Percentiles rank a stretch among this genome's conserved stretches.
phyloP scores from a whole-genome alignment of 92 coral and sea anemone genomes.

The Chrysogorgia sp. region DNA sequence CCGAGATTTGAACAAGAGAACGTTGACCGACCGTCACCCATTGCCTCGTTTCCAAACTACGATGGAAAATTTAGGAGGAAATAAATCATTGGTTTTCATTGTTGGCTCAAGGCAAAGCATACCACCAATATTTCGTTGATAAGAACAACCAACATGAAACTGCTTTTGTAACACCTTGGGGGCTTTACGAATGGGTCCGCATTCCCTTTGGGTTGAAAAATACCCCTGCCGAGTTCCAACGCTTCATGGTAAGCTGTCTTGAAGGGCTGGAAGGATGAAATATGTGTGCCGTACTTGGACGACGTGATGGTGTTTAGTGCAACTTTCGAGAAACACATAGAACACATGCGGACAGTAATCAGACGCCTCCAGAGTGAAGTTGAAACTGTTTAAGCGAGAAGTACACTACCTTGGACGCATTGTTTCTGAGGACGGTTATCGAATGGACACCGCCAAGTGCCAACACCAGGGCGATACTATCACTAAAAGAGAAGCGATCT shows the following conservation, averaged over 20 bases:
- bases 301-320: no score
- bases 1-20: slow-evolving; percentile 3
- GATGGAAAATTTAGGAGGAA: slow-evolving; percentile 15
- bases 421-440: no score
- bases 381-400: neutral
- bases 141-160: slow-evolving; percentile 7
- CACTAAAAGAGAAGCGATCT: no score
- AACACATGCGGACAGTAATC: neutral
- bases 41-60: slow-evolving; percentile 16
- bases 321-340: neutral
- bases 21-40: slow-evolving; percentile 9
- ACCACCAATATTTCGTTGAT: slow-evolving; percentile 36
- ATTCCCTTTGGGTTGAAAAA: slow-evolving; percentile 49
- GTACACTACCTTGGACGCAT: neutral
- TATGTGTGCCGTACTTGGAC: neutral
- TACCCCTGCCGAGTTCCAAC: slow-evolving; percentile 2
- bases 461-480: no score
- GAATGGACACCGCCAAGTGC: neutral
- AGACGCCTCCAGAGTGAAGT: neutral
- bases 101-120: slow-evolving; percentile 51
- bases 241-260: neutral
- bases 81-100: slow-evolving; percentile 36
- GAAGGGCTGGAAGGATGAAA: neutral
- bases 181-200: slow-evolving; percentile 48
- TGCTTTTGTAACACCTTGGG: slow-evolving; percentile 55